A percentile compares a stretch with the other conserved stretches of the same genome.
These are phyloP conservation scores for Armadillidium nasatum DNA, from an alignment of 1,140 invertebrate species.

Conservation along the genomic window DNA sequence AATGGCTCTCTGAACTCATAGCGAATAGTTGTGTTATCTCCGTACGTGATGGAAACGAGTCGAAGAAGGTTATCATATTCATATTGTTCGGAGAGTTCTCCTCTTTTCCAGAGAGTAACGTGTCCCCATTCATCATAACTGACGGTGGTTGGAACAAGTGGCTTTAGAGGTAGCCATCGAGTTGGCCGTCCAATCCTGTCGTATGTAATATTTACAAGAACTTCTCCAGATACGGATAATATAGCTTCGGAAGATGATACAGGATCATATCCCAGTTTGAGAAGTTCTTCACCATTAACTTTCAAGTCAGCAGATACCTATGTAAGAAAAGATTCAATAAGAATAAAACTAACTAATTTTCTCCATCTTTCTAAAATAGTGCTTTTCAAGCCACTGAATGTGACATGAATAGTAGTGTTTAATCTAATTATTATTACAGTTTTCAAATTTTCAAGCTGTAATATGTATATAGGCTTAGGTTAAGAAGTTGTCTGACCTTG, in stretches of 20 bases:
- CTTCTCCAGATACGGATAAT: constrained; percentile 76
- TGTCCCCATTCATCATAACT: constrained; percentile 43
- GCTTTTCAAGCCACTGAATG: too few relatives aligned
- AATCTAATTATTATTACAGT: too few relatives aligned
- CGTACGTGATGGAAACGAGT: constrained; percentile 33
- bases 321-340: background rate
- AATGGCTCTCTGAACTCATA: constrained; percentile 39
- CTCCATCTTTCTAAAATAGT: too few relatives aligned
- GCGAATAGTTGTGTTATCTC: constrained; percentile 32
- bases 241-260: constrained; percentile 80
- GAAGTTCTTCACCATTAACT: constrained; percentile 83
- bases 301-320: constrained; percentile 77
- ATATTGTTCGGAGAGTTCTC: constrained; percentile 34
- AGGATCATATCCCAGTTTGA: constrained; percentile 83
- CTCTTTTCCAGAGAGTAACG: constrained; percentile 34
- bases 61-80: constrained; percentile 35
- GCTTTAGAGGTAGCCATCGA: constrained; percentile 69
- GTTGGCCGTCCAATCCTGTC: constrained; percentile 80
- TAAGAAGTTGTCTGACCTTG: too few relatives aligned
- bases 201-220: constrained; percentile 86
- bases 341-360: too few relatives aligned
- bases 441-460: too few relatives aligned
- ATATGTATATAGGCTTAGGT: too few relatives aligned
- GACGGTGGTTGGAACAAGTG: constrained; percentile 37
- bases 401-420: too few relatives aligned